phyloP scores from a whole-genome alignment of 2,113 vertebrate genomes.

The Charina bottae region DNA sequence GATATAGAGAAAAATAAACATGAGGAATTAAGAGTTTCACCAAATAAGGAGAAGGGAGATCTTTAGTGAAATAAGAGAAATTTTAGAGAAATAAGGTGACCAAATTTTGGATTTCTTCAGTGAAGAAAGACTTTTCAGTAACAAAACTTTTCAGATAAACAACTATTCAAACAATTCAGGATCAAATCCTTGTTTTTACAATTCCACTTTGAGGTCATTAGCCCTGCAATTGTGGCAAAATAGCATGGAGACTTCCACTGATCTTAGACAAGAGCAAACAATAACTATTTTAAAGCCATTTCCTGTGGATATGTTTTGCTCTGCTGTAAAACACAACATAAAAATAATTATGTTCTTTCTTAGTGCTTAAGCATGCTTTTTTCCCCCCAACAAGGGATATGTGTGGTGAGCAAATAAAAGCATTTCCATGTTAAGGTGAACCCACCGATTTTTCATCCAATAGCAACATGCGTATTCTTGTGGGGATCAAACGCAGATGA shows the following conservation, averaged over 20 bases:
- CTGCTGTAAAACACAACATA: constrained; percentile 51
- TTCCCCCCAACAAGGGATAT: background rate
- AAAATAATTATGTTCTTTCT: constrained; percentile 38
- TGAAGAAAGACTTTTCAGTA: background rate
- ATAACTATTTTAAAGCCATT: constrained; percentile 25
- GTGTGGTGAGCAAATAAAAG: constrained; percentile 14
- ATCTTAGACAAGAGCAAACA: constrained; percentile 24
- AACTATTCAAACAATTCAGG: background rate
- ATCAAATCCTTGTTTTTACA: too few relatives aligned
- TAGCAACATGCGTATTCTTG: constrained; percentile 40
- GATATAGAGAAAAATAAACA: background rate
- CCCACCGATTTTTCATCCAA: constrained; percentile 46
- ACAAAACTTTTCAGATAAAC: background rate
- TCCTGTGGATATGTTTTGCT: constrained; percentile 44
- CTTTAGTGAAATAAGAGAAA: too few relatives aligned
- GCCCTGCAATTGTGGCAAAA: background rate
- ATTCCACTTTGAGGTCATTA: background rate
- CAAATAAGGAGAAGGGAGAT: background rate
- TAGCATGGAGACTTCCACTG: background rate
- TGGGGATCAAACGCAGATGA: constrained; percentile 14
- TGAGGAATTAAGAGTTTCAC: background rate
- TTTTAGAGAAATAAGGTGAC: too few relatives aligned
- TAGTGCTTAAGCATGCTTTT: constrained; percentile 38
- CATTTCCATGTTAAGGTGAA: constrained; percentile 44
- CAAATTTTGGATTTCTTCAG: background rate